These are phyloP conservation scores for Chascanopsetta lugubris DNA, from an alignment of 2,113 vertebrate species.

Conservation along the genomic window DNA sequence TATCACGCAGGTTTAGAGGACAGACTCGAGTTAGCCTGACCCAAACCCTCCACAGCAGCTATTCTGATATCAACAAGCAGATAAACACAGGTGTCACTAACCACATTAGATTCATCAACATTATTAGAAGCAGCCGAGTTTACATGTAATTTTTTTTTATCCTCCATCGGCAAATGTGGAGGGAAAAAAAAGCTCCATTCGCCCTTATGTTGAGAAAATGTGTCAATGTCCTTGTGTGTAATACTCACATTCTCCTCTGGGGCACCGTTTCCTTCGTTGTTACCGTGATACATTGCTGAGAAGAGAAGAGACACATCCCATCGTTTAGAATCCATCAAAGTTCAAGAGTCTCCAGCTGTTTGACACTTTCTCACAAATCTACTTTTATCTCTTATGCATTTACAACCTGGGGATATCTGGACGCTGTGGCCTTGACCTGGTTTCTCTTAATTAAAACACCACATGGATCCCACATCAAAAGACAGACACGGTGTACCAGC, in stretches of 20 bases:
- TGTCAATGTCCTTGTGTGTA: background rate
- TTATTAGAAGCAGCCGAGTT: too few species aligned
- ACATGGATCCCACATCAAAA: conserved; percentile 57
- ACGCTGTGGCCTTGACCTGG: conserved; percentile 27
- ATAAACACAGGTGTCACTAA: too few species aligned
- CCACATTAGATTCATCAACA: too few species aligned
- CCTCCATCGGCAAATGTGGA: too few species aligned
- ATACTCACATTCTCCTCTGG: conserved; percentile 62
- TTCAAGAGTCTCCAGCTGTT: conserved; percentile 48
- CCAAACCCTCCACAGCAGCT: too few species aligned
- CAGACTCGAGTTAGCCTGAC: too few species aligned
- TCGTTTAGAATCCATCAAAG: conserved; percentile 15
- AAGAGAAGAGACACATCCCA: conserved; percentile 25
- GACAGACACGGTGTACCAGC: background rate
- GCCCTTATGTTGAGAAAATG: conserved; percentile 1
- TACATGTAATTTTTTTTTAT: too few species aligned
- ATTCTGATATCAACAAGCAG: too few species aligned
- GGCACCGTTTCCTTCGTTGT: conserved; percentile 41
- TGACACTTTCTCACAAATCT: conserved; percentile 36
- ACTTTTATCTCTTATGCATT: conserved; percentile 39
- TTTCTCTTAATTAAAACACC: conserved; percentile 36
- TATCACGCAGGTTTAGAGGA: too few species aligned
- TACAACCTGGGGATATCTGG: conserved; percentile 38
- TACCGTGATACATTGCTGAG: conserved; percentile 54
- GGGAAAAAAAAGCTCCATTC: too few species aligned